A percentile compares a stretch with the other conserved stretches of the same genome.
Evolutionary conservation across 2,888 invertebrate species (phyloP).

Genomic region (Trachelus tabidus): DNA sequence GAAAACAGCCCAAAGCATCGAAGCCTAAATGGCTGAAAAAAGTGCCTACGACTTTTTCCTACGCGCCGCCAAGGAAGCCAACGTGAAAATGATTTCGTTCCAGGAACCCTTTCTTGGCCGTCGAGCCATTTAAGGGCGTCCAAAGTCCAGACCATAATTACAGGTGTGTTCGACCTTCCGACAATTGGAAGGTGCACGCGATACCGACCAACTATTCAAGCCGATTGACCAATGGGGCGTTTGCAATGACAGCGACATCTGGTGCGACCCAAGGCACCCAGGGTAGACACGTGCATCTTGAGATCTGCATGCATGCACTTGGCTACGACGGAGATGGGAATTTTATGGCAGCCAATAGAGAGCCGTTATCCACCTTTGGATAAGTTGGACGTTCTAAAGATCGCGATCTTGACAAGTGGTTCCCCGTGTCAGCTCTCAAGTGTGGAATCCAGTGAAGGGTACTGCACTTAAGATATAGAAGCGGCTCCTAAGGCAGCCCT

Average conservation of each 20-base stretch:
- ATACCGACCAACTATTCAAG: background rate
- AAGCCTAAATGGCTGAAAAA: background rate
- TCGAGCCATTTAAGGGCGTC: background rate
- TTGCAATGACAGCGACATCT: background rate
- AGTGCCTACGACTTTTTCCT: background rate
- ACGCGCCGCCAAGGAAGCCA: background rate
- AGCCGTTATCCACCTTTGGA: background rate
- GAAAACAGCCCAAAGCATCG: background rate
- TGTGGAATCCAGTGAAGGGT: conserved; percentile 46
- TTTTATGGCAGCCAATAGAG: background rate
- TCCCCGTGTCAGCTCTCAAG: conserved; percentile 18
- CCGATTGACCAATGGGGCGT: background rate
- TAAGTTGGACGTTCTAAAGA: conserved; percentile 13
- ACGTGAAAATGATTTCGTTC: background rate
- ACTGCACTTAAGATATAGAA: conserved; percentile 2
- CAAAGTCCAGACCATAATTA: background rate
- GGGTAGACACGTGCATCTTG: background rate
- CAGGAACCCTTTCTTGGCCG: background rate
- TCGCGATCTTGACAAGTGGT: conserved; percentile 28
- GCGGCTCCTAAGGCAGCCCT: conserved; percentile 16
- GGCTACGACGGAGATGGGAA: background rate
- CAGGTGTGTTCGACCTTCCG: background rate
- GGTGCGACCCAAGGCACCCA: background rate
- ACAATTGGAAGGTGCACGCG: background rate
- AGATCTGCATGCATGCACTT: background rate